Evolutionary conservation across 2,113 vertebrate species (phyloP), one percentile per base, ranked within the genome.

Genomic region (Podarcis raffonei): DNA sequence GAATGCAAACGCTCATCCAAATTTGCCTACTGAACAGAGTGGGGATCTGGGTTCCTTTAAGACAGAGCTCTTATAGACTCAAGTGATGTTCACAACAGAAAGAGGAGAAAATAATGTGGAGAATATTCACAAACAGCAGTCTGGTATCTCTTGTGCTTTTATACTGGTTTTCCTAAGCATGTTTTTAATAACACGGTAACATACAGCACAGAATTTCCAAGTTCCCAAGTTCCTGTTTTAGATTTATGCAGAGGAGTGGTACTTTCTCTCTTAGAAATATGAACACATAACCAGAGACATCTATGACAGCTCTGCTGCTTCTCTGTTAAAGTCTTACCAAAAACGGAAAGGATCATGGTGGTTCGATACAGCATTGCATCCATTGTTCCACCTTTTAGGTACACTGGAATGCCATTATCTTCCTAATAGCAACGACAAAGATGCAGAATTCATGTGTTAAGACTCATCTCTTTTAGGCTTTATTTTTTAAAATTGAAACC

Each of bases 381-480:
- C 1, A 16, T 30, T 6, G 62, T 0, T 3, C 99, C 99, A 42
- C 98, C 98, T 91, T 99, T 99, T 3, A 99, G 94, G 90, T 99
- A 94, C 65, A 99, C 94, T 1, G 99, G 99, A 25, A 99, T 59
- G 27, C 97, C 99, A 95, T 99, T 98, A 89, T 99, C 97, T 91
- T 98, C 98, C 99, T 99, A 95, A 81, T 25, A 87, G 48, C 88
- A 94, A 90, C 22, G 88, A 79, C 11, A 79, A 8, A 82, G 79
- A 89, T 4, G 48, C 12, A 35, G 25, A 37, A 75, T 35, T 62
- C 6, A 48, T 6, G 20, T 89, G 39, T 3, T 39, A 92, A 72
- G 0, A 71, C 83, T 69, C 53, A 8, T 23, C 22, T 25, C 1
- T 83, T 35, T 69, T 53, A 53, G 48, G 48, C 0, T 53, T 53